A percentile compares a stretch with the other conserved stretches of the same genome.
Conservation (phyloP, 2,888 invertebrate species). For the Trichopoda pennipes region DNA sequence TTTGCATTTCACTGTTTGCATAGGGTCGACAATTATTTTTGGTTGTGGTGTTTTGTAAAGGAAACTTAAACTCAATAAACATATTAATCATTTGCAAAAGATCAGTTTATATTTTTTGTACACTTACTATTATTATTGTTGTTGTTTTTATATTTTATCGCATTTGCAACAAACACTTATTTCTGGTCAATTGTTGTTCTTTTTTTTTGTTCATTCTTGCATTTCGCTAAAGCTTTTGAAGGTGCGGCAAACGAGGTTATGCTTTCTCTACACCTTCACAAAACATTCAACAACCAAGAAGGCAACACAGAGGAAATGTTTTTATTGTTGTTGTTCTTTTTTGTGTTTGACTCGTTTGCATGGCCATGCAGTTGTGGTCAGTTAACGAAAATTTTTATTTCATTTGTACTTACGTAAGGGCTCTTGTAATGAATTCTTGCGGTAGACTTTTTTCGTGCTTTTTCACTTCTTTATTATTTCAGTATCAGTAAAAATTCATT, state of each 20-base stretch:
- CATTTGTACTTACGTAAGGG: conserved; percentile 35
- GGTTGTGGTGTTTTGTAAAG: conserved; percentile 25
- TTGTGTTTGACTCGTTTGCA: background rate
- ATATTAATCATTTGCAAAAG: conserved; percentile 69
- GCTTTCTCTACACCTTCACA: conserved; percentile 67
- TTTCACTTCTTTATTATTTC: conserved; percentile 3
- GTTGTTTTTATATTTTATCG: conserved; percentile 8
- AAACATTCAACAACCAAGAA: conserved; percentile 19
- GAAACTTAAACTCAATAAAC: conserved; percentile 68
- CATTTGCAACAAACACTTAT: conserved; percentile 53
- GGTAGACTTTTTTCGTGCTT: background rate
- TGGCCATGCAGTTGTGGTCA: conserved; percentile 31
- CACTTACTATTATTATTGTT: conserved; percentile 38
- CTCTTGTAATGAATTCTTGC: conserved; percentile 43
- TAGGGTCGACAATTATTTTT: conserved; percentile 42
- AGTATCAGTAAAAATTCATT: conserved; percentile 3
- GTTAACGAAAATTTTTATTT: conserved; percentile 37
- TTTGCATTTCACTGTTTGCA: conserved; percentile 8
- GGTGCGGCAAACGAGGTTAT: conserved; percentile 63
- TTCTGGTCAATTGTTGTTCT: conserved; percentile 44
- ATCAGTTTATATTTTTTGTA: conserved; percentile 54
- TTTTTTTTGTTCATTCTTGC: conserved; percentile 32
- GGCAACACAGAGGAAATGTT: conserved; percentile 17
- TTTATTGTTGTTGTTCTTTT: conserved; percentile 18
- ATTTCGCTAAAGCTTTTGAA: conserved; percentile 51